Evolutionary conservation across 2,888 invertebrate genomes (phyloP).

Genomic region (Cryptus viduatorius): DNA sequence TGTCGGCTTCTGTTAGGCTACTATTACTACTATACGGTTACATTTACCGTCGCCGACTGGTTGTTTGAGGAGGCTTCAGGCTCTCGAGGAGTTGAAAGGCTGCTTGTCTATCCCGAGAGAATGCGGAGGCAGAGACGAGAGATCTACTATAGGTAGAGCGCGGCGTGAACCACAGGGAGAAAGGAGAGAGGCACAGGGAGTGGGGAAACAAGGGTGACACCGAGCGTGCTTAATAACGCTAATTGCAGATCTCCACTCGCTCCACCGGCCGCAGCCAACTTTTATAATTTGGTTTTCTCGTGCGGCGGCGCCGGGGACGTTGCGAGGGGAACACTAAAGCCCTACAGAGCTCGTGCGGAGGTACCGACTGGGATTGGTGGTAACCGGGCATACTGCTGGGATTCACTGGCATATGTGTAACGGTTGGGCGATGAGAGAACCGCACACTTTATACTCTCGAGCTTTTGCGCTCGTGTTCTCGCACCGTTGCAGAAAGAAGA

Average conservation of each 20-base stretch:
- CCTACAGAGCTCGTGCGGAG: conserved; percentile 11
- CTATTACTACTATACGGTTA: background rate
- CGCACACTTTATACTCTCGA: conserved; percentile 16
- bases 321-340: conserved; percentile 10
- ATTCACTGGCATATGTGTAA: conserved; percentile 10
- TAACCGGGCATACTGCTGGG: conserved; percentile 1
- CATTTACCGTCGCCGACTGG: conserved; percentile 7
- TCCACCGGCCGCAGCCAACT: conserved; percentile 63
- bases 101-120: conserved; percentile 16
- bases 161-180: background rate
- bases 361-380: background rate
- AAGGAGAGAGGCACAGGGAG: background rate
- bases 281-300: conserved; percentile 66
- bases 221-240: conserved; percentile 73
- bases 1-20: conserved; percentile 14
- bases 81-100: conserved; percentile 29
- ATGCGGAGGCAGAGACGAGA: background rate
- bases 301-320: conserved; percentile 6
- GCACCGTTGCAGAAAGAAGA: background rate
- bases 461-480: conserved; percentile 5
- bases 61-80: conserved; percentile 24
- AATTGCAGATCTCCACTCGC: conserved; percentile 71
- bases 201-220: conserved; percentile 62
- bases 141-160: conserved; percentile 4
- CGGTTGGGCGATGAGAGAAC: conserved; percentile 6